phyloP scores from a whole-genome alignment of 2,797 vertebrate genomes.

The Cetoscarus ocellatus region DNA sequence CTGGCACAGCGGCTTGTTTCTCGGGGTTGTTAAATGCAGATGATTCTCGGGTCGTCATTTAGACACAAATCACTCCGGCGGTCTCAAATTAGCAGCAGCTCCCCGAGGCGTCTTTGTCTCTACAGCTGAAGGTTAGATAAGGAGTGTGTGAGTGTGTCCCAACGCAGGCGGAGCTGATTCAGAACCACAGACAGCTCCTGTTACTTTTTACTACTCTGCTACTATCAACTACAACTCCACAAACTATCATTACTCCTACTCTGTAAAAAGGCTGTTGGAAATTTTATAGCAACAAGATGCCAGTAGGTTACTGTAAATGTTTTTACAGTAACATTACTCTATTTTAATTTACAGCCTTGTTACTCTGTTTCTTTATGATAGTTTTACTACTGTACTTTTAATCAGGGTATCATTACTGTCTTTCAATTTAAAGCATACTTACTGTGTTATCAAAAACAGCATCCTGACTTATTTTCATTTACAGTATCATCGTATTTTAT shows the following conservation, averaged over 20 bases:
- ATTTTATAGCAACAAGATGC: too few relatives aligned
- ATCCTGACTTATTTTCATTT: too few relatives aligned
- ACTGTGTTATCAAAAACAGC: too few relatives aligned
- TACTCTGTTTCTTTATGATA: too few relatives aligned
- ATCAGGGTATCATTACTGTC: too few relatives aligned
- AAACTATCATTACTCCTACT: background rate
- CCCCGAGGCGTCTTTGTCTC: constrained; percentile 29
- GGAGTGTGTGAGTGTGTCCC: constrained; percentile 1
- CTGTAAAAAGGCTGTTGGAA: too few relatives aligned
- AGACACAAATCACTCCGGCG: constrained; percentile 48
- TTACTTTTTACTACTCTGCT: background rate
- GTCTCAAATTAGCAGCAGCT: constrained; percentile 30
- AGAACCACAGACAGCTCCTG: constrained; percentile 80
- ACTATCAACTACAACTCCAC: constrained; percentile 1
- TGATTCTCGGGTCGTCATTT: constrained; percentile 43
- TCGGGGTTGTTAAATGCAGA: constrained; percentile 37
- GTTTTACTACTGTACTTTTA: too few relatives aligned
- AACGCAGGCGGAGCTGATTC: constrained; percentile 36
- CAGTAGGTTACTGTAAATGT: too few relatives aligned
- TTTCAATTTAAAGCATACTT: too few relatives aligned
- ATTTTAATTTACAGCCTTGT: too few relatives aligned
- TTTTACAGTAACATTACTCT: too few relatives aligned
- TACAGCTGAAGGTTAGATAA: constrained; percentile 49
- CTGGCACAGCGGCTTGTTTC: constrained; percentile 2
- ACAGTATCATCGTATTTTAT: too few relatives aligned